Percentiles rank a stretch among this genome's conserved stretches.
Conservation (phyloP, 2,888 invertebrate species). For the Panzeria rudis region DNA sequence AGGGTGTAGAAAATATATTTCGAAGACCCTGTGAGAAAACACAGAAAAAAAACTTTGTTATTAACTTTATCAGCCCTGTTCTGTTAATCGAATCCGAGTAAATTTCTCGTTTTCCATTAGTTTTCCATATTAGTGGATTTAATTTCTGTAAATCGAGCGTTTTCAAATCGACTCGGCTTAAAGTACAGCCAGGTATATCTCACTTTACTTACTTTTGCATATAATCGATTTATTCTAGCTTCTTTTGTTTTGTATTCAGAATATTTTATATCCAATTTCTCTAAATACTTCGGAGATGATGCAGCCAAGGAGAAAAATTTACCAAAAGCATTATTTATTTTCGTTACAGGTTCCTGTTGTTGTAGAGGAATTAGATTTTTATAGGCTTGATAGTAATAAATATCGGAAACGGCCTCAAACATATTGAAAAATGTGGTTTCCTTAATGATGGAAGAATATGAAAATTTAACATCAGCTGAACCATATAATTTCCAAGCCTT, state of each 20-base stretch:
- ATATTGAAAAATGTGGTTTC: neutral
- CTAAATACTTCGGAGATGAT: neutral
- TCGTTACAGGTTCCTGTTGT: neutral
- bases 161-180: no score
- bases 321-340: neutral
- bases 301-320: neutral
- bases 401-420: neutral
- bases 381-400: neutral
- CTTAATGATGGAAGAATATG: neutral
- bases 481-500: neutral
- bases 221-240: neutral
- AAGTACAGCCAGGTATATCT: no score
- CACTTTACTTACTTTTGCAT: neutral
- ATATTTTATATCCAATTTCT: neutral
- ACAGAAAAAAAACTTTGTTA: no score
- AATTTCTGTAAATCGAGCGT: no score
- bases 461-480: neutral
- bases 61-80: no score
- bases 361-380: neutral
- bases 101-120: no score
- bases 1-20: neutral
- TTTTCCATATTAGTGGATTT: no score
- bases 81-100: no score
- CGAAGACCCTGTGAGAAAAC: neutral
- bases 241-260: neutral